Percentiles rank a stretch among this genome's conserved stretches.
These are phyloP conservation scores for Struthidea cinerea DNA, from an alignment of 2,113 vertebrate species.

Conservation along the genomic window DNA sequence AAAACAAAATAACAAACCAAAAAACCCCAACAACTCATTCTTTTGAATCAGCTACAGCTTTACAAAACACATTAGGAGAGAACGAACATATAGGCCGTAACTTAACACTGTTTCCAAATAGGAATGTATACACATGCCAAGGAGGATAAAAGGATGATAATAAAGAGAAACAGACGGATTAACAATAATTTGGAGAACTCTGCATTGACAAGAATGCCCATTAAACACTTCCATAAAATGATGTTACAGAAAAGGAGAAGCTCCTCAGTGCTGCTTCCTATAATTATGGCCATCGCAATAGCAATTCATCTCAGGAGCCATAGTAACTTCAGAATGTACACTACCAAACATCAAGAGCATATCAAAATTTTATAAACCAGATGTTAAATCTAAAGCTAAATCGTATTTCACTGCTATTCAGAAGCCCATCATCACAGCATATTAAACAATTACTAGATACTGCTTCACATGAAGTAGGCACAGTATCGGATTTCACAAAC, in stretches of 20 bases:
- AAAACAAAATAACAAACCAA: neutral
- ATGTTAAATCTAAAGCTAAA: neutral
- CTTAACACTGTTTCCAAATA: neutral
- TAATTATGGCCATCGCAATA: neutral
- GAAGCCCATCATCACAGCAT: neutral
- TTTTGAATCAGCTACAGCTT: neutral
- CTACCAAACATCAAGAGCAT: neutral
- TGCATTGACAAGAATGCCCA: neutral
- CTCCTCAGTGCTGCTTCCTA: neutral
- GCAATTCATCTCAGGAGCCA: constrained; percentile 17
- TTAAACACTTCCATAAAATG: neutral
- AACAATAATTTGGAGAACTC: neutral
- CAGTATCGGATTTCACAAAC: neutral
- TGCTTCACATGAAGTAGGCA: neutral
- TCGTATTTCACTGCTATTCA: neutral
- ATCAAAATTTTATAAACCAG: constrained; percentile 36
- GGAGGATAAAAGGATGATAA: neutral
- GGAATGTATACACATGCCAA: neutral
- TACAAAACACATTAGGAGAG: neutral
- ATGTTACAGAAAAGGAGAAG: constrained; percentile 23
- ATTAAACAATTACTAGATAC: neutral
- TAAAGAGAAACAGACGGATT: neutral
- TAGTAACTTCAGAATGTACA: constrained; percentile 37
- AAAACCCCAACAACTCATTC: neutral
- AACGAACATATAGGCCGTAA: neutral